Evolutionary conservation across 2,113 vertebrate species (phyloP), one percentile per base, ranked within the genome.

Genomic region (Planiliza haematocheilus): DNA sequence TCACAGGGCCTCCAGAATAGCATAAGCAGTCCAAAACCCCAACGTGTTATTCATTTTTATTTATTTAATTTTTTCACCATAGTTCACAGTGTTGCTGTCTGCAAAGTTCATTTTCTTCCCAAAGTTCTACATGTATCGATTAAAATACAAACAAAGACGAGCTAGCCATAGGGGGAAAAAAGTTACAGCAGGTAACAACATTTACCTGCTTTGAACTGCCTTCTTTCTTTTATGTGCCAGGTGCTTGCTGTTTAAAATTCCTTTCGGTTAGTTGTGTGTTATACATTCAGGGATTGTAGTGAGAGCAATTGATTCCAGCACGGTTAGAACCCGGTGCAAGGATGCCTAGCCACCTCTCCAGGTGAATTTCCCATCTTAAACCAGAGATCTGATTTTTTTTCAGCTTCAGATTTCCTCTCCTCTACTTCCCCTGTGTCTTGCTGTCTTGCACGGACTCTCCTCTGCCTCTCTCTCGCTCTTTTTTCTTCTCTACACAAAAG

Each of bases 361-460:
- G 59, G 75, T 80, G 49, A 66, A 78, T 58, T 57, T 78, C 50
- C 18, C 51, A 58, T 72, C 65, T 78, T 58, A 51, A 70, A 65
- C 62, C 34, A 18, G 34, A 70, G 14, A 74, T 77, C 57, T 72
- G 61, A 46, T 68, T 72, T 80, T 72, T 72, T 68, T 80, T 74
- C 56, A 68, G 41, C 72, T 59, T 75, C 48, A 74, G 14, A 82
- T 57, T 65, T 66, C 62, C 62, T 61, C 58, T 67, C 20, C 30
- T 8, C 30, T 2, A 46, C 45, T 43, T 70, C 67, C 81, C 69
- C 58, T 59, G 59, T 55, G 46, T 34, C 62, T 79, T 62, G 24
- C 56, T 72, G 21, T 24, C 63, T 77, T 24, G 12, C 61, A 37
- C 50, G 20, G 16, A 66, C 55, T 70, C 73, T 66, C 55, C 71